Evolutionary conservation across 2,888 invertebrate species (phyloP).

Genomic region (Drosophila longiperda): DNA sequence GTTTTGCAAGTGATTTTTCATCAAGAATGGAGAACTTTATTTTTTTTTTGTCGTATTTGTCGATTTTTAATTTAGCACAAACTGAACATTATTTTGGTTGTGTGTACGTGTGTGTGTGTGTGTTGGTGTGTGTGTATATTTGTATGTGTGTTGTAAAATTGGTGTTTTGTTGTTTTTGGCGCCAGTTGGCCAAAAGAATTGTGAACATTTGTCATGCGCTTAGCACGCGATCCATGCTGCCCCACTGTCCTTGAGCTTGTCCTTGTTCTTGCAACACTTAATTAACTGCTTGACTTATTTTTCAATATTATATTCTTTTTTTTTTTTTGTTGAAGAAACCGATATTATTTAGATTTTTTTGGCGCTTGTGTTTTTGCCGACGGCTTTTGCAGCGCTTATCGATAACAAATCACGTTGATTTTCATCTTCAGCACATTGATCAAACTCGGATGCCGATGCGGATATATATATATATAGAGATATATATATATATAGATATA

Average conservation of each 20-base stretch:
- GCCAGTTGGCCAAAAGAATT: constrained; percentile 51
- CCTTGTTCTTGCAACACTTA: constrained; percentile 1
- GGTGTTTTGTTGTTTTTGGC: constrained; percentile 37
- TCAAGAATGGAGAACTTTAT: constrained; percentile 65
- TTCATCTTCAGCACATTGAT: constrained; percentile 39
- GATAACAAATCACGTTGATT: constrained; percentile 18
- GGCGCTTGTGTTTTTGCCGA: constrained; percentile 64
- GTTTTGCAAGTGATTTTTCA: constrained; percentile 83
- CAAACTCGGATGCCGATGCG: constrained; percentile 1
- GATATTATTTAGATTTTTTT: neutral
- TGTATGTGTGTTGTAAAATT: constrained; percentile 10
- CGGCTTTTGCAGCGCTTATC: constrained; percentile 53
- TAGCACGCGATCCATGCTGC: constrained; percentile 45
- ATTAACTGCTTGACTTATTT: neutral
- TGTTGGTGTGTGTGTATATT: constrained; percentile 10
- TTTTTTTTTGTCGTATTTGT: constrained; percentile 15
- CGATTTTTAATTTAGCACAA: constrained; percentile 31
- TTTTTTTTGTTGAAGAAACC: neutral
- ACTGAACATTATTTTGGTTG: constrained; percentile 38
- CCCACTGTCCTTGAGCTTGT: constrained; percentile 30
- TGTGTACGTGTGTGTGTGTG: neutral
- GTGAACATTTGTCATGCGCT: constrained; percentile 51
- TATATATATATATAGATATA: neutral
- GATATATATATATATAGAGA: neutral
- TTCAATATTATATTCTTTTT: neutral